Base-by-base conservation (phyloP, 2,797 vertebrate genomes). In the Acomys russatus region DNA sequence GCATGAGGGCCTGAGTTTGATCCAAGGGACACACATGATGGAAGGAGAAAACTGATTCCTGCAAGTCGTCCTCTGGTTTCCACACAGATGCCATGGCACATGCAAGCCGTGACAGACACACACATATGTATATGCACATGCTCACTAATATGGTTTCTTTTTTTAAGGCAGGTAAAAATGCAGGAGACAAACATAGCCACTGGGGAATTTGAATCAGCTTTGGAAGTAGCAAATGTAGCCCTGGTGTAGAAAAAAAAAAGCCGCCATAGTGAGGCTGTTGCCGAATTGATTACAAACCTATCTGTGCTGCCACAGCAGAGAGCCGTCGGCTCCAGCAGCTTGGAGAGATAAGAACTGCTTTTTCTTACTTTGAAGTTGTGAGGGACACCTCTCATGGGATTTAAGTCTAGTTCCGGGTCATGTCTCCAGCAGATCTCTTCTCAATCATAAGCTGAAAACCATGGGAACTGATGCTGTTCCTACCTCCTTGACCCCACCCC, bases 401-500 rank as follows among this genome's bases (percentile, higher is more conserved):
- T 56, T 9, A 23, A 82, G 76, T 76, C 49, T 38, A 8, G 4
- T 18, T 80, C 38, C 12, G 61, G 18, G 15, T 51, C 49, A 18
- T 12, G 7, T 56, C 71, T 7, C 33, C 30, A 70, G 30, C 88
- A 70, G 54, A 54, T 76, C 18, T 89, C 2, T 88, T 64, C 88
- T 88, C 35, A 78, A 64, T 30, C 70, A n/a, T 23, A 17, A n/a
- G 2, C 77, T 51, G 30, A 78, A 74, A 4, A 0, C 18, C 64
- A 3, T 68, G 30, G 61, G 68, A 18, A 38, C 49, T 23, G 22
- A 59, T 2, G 0, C 6, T 14, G 44, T 73, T 6, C 33, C 56
- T 0, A 0, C n/a, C 4, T 15, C 73, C 85, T 63, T 30, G 33
- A 6, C 56, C 56, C 30, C n/a, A 1, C 4, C 22, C 49, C 33